Conservation (phyloP, 1,140 invertebrate species). For the Achroia grisella region DNA sequence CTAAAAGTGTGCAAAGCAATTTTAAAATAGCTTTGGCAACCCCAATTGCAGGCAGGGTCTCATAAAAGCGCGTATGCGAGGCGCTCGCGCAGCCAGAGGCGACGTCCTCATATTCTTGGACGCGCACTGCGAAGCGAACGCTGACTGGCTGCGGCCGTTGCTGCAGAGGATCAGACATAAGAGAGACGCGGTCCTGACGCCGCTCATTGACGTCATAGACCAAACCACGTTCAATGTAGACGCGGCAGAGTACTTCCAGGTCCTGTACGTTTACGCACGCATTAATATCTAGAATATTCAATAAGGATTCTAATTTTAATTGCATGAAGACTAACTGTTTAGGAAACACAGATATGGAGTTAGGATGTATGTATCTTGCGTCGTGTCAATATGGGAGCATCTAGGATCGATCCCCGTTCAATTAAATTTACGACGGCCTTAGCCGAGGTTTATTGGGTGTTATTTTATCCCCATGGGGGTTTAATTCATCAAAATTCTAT, state of each 20-base stretch:
- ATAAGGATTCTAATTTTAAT: too few species aligned
- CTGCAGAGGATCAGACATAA: slow-evolving; percentile 88
- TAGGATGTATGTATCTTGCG: too few species aligned
- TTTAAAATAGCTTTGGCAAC: not conserved
- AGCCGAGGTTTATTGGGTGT: too few species aligned
- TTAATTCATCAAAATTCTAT: too few species aligned
- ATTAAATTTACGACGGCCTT: too few species aligned
- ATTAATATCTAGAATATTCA: too few species aligned
- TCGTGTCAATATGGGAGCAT: too few species aligned
- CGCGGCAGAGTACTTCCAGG: slow-evolving; percentile 76
- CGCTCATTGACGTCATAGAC: slow-evolving; percentile 89
- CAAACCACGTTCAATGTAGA: slow-evolving; percentile 88
- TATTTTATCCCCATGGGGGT: too few species aligned
- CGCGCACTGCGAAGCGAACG: slow-evolving; percentile 91
- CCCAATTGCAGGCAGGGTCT: slow-evolving; percentile 78
- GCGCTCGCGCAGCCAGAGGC: slow-evolving; percentile 82
- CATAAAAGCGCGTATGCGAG: slow-evolving; percentile 87
- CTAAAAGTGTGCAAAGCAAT: too few species aligned
- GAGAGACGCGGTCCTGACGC: slow-evolving; percentile 85
- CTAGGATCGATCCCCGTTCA: too few species aligned
- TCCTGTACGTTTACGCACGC: slow-evolving; percentile 7
- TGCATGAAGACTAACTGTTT: too few species aligned
- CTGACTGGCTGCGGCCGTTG: slow-evolving; percentile 90
- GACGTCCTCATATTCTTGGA: slow-evolving; percentile 94
- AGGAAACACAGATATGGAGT: too few species aligned